A percentile compares a stretch with the other conserved stretches of the same genome.
phyloP scores from a whole-genome alignment of 1,140 invertebrate genomes.

The Xylocopa sonorina region DNA sequence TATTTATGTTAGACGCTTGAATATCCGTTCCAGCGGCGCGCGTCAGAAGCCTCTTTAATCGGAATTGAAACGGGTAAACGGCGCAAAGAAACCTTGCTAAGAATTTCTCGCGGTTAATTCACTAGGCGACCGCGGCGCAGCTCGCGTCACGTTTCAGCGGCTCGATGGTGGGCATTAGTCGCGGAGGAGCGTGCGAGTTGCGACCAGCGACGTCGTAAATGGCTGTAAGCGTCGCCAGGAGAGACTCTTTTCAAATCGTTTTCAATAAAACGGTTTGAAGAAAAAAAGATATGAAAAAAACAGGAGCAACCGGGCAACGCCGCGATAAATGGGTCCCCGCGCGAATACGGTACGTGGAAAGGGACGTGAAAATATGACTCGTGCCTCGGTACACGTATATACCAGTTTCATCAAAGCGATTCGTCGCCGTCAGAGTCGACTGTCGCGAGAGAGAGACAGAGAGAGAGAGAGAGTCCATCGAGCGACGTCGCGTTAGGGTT shows the following conservation, averaged over 20 bases:
- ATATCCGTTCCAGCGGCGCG: neutral
- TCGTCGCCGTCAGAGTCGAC: constrained; percentile 35
- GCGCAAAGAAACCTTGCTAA: neutral
- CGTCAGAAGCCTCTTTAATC: neutral
- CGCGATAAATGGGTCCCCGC: constrained; percentile 43
- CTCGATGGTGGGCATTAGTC: neutral
- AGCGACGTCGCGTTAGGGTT: constrained; percentile 31
- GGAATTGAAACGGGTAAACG: too few relatives aligned
- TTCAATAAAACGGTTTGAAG: constrained; percentile 41
- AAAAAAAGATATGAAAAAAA: too few relatives aligned
- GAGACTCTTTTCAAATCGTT: constrained; percentile 41
- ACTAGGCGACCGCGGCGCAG: neutral
- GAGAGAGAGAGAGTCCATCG: too few relatives aligned
- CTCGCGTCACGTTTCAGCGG: neutral
- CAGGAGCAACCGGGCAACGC: neutral
- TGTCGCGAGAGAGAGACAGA: constrained; percentile 42
- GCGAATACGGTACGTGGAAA: constrained; percentile 17
- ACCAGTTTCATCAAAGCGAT: constrained; percentile 53
- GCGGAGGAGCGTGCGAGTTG: neutral
- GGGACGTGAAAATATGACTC: constrained; percentile 31
- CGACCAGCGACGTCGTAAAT: neutral
- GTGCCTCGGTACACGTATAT: neutral
- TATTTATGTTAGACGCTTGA: neutral
- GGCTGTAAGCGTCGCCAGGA: neutral
- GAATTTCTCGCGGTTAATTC: neutral